These are phyloP conservation scores for Pagrus major DNA, from an alignment of 2,113 vertebrate species.

Conservation along the genomic window DNA sequence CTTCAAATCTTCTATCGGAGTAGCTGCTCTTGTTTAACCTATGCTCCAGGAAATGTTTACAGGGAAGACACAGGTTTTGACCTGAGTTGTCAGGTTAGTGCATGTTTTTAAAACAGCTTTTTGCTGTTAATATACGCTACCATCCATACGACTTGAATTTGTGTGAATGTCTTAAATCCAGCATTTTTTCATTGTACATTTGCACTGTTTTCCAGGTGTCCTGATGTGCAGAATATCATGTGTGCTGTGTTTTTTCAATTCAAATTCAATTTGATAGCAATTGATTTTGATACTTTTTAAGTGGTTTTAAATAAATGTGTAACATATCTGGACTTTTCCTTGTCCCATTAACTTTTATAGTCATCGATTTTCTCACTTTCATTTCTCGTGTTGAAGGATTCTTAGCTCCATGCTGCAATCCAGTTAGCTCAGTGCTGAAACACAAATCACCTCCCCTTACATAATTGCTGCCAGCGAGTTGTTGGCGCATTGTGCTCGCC, in stretches of 20 bases:
- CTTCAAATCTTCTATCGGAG: conserved; percentile 11
- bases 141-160: conserved; percentile 28
- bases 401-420: not conserved
- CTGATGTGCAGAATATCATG: conserved; percentile 48
- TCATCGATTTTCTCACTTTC: not conserved
- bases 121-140: not conserved
- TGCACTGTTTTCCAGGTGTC: conserved; percentile 32
- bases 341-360: not conserved
- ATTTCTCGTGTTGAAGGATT: not conserved
- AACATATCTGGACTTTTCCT: not conserved
- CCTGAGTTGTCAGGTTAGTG: conserved; percentile 11
- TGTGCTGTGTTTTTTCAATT: conserved; percentile 25
- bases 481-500: not conserved
- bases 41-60: conserved; percentile 25
- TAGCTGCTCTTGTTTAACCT: conserved; percentile 31
- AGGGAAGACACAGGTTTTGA: conserved; percentile 6
- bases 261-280: conserved; percentile 21
- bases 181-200: conserved; percentile 20
- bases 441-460: conserved; percentile 4
- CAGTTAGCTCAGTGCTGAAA: not conserved
- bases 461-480: not conserved
- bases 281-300: conserved; percentile 54
- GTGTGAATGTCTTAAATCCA: conserved; percentile 33
- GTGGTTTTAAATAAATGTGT: conserved; percentile 63
- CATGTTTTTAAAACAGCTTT: conserved; percentile 8